Base-by-base conservation (phyloP, 2,113 vertebrate species). In the Salvelinus sp. region DNA sequence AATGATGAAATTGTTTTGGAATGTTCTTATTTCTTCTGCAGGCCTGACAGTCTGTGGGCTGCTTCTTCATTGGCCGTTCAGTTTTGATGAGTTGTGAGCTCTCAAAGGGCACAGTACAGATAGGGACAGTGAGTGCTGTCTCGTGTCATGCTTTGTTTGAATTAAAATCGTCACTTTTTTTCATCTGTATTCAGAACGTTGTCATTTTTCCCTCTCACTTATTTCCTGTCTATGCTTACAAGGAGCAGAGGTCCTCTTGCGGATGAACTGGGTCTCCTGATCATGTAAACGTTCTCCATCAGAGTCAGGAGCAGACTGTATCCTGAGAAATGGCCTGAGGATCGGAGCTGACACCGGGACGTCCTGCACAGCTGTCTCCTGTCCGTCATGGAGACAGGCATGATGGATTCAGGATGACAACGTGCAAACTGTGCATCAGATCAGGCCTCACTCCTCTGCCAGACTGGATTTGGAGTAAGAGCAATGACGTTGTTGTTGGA, bases 131-230 rank as follows among this genome's bases (percentile, higher is more conserved):
- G 92, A 93, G 94, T 91, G 92, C 86, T 91, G 90, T 92, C 89
- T 90, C 88, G 91, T 94, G 95, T 96, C 93, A 94, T 20, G 57
- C 84, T 86, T 57, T 79, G 92, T 94, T 93, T 94, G 92, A 91
- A 83, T 86, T 86, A 88, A 88, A 87, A 92, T 84, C 82, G 84
- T 69, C n/a, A 9, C 58, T 62, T 70, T 62, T 70, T 80, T 92
- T 85, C 79, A 73, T 88, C 74, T 76, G 27, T 72, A 76, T 60
- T 60, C 54, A 23, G 85, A 86, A 86, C 80, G 54, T 57, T 79
- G 67, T 65, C 0, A 44, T 44, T 44, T 44, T 44, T 1, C 9
- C 9, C 38, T 25, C 57, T 72, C 3, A 65, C 7, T 28, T 27
- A 28, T 27, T 62, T 62, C 20, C 58, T 14, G 2, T 44, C 14